Conservation (phyloP, 2,888 invertebrate species). For the Chironomus riparius region DNA sequence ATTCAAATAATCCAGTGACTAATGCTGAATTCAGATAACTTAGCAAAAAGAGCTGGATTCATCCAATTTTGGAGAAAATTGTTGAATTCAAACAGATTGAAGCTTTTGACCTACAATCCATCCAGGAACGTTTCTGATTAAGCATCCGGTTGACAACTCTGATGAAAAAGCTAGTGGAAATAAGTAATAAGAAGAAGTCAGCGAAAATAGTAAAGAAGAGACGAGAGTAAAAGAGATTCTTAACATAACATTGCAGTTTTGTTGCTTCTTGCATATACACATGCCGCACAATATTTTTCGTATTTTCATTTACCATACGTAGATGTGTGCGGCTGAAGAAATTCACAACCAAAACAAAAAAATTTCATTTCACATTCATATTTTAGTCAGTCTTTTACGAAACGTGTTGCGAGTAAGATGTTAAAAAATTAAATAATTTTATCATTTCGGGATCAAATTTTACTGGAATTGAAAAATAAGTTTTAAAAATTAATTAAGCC, state of each 20-base stretch:
- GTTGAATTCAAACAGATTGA: too few relatives aligned
- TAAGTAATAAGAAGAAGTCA: not conserved
- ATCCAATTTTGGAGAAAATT: too few relatives aligned
- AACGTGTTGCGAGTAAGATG: slow-evolving; percentile 19
- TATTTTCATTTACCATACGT: not conserved
- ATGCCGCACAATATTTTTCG: not conserved
- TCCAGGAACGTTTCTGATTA: too few relatives aligned
- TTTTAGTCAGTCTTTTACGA: slow-evolving; percentile 12
- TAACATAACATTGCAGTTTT: not conserved
- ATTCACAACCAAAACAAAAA: not conserved
- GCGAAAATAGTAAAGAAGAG: not conserved
- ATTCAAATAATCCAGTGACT: too few relatives aligned
- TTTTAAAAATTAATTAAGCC: not conserved
- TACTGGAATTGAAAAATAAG: not conserved
- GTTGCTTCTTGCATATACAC: not conserved
- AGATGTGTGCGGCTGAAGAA: not conserved
- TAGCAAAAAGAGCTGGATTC: too few relatives aligned
- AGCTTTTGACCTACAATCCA: too few relatives aligned
- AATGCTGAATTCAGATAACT: too few relatives aligned
- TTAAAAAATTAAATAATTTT: not conserved
- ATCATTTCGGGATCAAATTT: not conserved
- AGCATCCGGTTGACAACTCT: too few relatives aligned
- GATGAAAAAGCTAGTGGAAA: not conserved
- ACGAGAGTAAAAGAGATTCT: not conserved
- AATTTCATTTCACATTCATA: not conserved